Conservation (phyloP, 2,888 invertebrate species). For the Fragum whitleyi region DNA sequence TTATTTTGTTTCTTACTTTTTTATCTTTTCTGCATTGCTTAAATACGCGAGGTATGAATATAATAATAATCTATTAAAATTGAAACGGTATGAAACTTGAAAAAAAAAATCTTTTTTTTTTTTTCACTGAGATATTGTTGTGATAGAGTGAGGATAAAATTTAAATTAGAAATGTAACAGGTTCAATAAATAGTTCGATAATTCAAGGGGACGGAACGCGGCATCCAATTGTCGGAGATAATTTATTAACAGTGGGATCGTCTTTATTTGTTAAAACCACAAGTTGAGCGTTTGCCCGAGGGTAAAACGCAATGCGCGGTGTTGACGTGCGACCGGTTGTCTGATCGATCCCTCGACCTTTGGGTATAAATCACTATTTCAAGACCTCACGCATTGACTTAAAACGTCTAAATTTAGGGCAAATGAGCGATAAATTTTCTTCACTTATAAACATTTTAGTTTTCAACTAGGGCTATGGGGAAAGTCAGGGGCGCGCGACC, state of each 20-base stretch:
- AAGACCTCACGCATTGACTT: neutral
- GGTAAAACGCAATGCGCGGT: conserved; percentile 6
- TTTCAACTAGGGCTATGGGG: too few species aligned
- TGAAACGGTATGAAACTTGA: too few species aligned
- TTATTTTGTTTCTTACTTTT: too few species aligned
- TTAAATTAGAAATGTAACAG: neutral
- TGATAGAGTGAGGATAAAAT: neutral
- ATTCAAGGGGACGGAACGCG: neutral
- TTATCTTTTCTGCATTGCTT: too few species aligned
- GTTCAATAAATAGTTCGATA: neutral
- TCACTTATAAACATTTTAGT: too few species aligned
- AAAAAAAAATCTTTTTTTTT: too few species aligned
- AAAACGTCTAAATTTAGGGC: too few species aligned
- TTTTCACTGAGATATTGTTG: too few species aligned
- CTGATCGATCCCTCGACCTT: neutral
- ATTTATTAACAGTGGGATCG: neutral
- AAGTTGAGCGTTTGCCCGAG: conserved; percentile 14
- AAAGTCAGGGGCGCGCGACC: too few species aligned
- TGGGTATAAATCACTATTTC: neutral
- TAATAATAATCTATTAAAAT: too few species aligned
- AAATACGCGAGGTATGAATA: too few species aligned
- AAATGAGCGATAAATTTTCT: too few species aligned
- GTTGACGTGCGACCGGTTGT: neutral
- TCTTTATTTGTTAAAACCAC: conserved; percentile 14
- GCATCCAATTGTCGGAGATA: neutral